Percentiles rank a stretch among this genome's conserved stretches.
These are phyloP conservation scores for Carpatolechia fugitivella DNA, from an alignment of 2,888 invertebrate species.

Conservation along the genomic window DNA sequence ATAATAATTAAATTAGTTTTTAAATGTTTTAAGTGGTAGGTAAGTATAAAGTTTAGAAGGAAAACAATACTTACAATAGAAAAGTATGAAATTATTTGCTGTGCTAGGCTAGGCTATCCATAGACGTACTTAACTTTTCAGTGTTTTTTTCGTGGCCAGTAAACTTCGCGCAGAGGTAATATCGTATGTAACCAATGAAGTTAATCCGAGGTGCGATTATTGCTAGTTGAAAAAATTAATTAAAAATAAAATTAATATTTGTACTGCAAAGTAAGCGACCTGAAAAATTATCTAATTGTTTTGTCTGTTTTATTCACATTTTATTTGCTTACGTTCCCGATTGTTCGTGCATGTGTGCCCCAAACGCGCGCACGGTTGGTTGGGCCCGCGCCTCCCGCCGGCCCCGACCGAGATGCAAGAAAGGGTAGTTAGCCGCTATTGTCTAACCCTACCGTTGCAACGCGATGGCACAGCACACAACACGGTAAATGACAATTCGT, in stretches of 20 bases:
- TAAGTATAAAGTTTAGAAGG: no score
- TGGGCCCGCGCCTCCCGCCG: conserved; percentile 70
- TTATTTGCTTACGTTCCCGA: conserved; percentile 30
- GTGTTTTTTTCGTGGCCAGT: no score
- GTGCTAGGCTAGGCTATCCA: no score
- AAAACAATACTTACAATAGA: no score
- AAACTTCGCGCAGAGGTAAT: no score
- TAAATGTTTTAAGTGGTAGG: no score
- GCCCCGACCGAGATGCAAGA: conserved; percentile 54
- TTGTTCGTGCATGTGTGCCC: conserved; percentile 57
- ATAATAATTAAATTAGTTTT: no score
- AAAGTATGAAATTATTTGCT: no score
- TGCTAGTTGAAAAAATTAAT: conserved; percentile 97
- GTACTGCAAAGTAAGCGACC: no score
- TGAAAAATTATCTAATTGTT: not conserved
- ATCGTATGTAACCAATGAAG: conserved; percentile 96
- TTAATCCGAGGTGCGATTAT: conserved; percentile 93
- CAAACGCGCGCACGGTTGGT: conserved; percentile 76
- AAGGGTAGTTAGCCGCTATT: conserved; percentile 79
- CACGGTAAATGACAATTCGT: conserved; percentile 47
- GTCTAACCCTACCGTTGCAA: conserved; percentile 57
- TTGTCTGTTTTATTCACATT: not conserved
- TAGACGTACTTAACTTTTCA: no score
- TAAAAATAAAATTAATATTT: no score
- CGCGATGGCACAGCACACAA: conserved; percentile 34